Conservation (phyloP, 2,797 vertebrate genomes). For the Pseudocheirus occidentalis region DNA sequence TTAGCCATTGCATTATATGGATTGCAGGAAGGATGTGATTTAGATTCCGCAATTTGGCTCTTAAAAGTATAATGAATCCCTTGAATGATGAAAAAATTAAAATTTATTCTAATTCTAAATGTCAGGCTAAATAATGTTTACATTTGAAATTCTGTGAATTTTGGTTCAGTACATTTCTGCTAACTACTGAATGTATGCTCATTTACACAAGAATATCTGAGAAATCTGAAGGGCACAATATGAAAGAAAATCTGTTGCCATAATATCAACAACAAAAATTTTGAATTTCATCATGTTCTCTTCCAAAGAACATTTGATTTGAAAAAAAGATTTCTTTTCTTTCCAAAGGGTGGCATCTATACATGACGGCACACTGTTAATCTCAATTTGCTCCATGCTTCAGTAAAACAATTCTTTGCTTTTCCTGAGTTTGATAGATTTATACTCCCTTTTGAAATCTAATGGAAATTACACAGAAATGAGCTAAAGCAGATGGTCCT, state of each 20-base stretch:
- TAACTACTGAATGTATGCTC: not conserved
- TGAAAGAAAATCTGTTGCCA: slow-evolving; percentile 18
- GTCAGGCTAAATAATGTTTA: slow-evolving; percentile 27
- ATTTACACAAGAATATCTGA: slow-evolving; percentile 32
- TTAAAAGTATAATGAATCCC: not conserved
- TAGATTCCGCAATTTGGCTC: not conserved
- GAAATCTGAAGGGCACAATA: slow-evolving; percentile 29
- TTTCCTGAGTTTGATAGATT: slow-evolving; percentile 63
- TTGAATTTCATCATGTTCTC: slow-evolving; percentile 14
- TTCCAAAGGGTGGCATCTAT: slow-evolving; percentile 21
- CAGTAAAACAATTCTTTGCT: slow-evolving; percentile 59
- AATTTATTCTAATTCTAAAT: not conserved
- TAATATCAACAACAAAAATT: slow-evolving; percentile 23
- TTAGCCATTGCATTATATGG: slow-evolving; percentile 18
- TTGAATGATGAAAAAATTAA: not conserved
- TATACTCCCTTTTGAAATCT: slow-evolving; percentile 59
- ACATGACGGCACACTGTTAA: not conserved
- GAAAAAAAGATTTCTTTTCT: slow-evolving; percentile 30
- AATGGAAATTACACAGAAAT: slow-evolving; percentile 69
- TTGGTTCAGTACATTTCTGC: slow-evolving; percentile 35
- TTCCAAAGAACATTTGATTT: not conserved
- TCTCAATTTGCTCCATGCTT: slow-evolving; percentile 58
- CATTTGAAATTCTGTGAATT: not conserved
- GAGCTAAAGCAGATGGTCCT: slow-evolving; percentile 79
- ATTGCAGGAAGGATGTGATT: slow-evolving; percentile 1